Evolutionary conservation across 2,113 vertebrate species (phyloP), one percentile per base, ranked within the genome.

Genomic region (Todiramphus saurophagus): DNA sequence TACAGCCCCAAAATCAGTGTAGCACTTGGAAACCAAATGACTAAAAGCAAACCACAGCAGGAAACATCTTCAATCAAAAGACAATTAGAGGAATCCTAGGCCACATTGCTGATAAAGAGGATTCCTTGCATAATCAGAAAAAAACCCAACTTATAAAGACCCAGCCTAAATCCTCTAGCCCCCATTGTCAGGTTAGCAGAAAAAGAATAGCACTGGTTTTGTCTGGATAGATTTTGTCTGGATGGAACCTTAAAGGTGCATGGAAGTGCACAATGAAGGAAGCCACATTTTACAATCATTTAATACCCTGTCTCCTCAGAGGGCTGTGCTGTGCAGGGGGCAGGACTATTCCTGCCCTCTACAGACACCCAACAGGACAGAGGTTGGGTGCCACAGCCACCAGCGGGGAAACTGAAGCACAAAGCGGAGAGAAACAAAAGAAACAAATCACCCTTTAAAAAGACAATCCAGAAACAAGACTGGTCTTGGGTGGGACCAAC

Each of bases 211-310:
- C 60, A 74, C 19, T n/a, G 58, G 63, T 25, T 37, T 37, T 37
- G 37, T 37, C 37, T 37, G 37, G 37, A 37, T 27, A 15, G 30
- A 80, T 58, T 86, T 72, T 46, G 50, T 59, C 70, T 70, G 44
- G 18, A 59, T 44, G 35, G 83, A 81, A 75, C 33, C 41, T 41
- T 46, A 31, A 25, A 70, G 66, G 13, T 35, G 31, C 3, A 3
- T 1, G 1, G 13, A 70, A 75, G 28, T 2, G 13, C 1, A 2
- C 31, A 75, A n/a, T 28, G 31, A 11, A 37, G 4, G 16, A 79
- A 94, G 51, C 4, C 25, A 33, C 18, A 59, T 44, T 73, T 58
- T 44, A 7, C 78, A 59, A 74, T 59, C 2, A 62, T 30, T 43
- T 43, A 53, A 5, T 35, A 46, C 9, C 11, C 43, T 66, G 31